Percentiles rank a stretch among this genome's conserved stretches.
Evolutionary conservation across 1,140 invertebrate genomes (phyloP).

Genomic region (Dendroctonus valens): DNA sequence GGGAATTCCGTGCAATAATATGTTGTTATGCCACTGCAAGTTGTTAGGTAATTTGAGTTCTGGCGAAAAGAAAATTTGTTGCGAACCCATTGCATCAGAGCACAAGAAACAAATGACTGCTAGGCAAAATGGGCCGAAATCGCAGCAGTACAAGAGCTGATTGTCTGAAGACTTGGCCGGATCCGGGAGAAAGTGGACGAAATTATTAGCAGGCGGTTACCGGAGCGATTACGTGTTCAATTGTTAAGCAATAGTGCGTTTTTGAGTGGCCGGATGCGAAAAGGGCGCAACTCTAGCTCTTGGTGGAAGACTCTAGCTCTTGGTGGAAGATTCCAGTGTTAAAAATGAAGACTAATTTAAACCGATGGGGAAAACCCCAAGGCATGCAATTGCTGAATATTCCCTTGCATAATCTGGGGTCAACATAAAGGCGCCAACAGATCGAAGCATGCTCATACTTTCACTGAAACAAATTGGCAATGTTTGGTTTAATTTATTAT

Average conservation of each 20-base stretch:
- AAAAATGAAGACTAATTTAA: too few species aligned
- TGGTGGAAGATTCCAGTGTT: too few species aligned
- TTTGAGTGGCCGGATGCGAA: too few species aligned
- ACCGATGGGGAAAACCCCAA: too few species aligned
- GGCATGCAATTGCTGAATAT: too few species aligned
- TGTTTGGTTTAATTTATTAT: too few species aligned
- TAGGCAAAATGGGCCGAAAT: not conserved
- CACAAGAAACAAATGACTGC: not conserved
- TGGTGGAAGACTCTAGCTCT: too few species aligned
- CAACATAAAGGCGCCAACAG: too few species aligned
- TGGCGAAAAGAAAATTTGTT: not conserved
- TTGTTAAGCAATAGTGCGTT: not conserved
- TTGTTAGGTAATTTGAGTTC: not conserved
- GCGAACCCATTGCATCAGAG: not conserved
- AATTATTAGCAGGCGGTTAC: constrained; percentile 6
- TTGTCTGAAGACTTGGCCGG: not conserved
- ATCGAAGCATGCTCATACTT: too few species aligned
- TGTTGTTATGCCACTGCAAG: not conserved
- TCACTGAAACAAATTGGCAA: too few species aligned
- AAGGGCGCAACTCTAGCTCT: too few species aligned
- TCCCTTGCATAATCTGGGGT: too few species aligned
- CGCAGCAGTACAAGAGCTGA: not conserved
- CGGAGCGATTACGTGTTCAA: constrained; percentile 8
- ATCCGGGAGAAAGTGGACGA: constrained; percentile 9
- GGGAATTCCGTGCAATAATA: not conserved